Evolutionary conservation across 1,140 invertebrate genomes (phyloP).

Genomic region (Parasteatoda tepidariorum): DNA sequence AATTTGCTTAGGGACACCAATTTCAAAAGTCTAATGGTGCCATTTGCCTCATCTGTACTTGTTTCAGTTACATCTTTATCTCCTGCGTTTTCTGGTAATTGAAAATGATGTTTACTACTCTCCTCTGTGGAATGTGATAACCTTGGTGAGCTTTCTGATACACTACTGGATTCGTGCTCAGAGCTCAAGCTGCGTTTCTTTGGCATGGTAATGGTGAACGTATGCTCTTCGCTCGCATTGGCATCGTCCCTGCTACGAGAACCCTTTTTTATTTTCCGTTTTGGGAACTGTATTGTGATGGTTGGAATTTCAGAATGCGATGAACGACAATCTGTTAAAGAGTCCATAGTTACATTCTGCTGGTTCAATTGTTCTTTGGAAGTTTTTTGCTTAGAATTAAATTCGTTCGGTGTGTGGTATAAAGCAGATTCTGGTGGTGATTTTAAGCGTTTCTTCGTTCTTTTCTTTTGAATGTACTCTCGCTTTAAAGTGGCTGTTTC

Average conservation of each 20-base stretch:
- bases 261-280: conserved; percentile 29
- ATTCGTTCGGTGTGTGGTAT: too few species aligned
- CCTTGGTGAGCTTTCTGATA: conserved; percentile 29
- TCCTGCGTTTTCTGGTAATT: not conserved
- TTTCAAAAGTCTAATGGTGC: not conserved
- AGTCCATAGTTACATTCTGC: too few species aligned
- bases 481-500: not conserved
- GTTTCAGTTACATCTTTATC: not conserved
- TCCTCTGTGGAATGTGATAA: not conserved
- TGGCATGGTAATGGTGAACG: conserved; percentile 32
- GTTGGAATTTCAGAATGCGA: not conserved
- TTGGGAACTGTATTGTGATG: conserved; percentile 41
- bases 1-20: conserved; percentile 18
- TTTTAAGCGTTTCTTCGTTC: conserved; percentile 30
- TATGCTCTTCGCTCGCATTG: not conserved
- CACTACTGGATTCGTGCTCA: conserved; percentile 21
- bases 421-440: not conserved
- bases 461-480: conserved; percentile 15
- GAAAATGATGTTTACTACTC: not conserved
- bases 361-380: too few species aligned
- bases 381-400: too few species aligned
- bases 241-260: not conserved
- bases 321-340: not conserved
- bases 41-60: not conserved
- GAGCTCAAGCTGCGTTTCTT: conserved; percentile 50